Evolutionary conservation across 2,797 vertebrate species (phyloP).

Genomic region (Eulemur coronatus): DNA sequence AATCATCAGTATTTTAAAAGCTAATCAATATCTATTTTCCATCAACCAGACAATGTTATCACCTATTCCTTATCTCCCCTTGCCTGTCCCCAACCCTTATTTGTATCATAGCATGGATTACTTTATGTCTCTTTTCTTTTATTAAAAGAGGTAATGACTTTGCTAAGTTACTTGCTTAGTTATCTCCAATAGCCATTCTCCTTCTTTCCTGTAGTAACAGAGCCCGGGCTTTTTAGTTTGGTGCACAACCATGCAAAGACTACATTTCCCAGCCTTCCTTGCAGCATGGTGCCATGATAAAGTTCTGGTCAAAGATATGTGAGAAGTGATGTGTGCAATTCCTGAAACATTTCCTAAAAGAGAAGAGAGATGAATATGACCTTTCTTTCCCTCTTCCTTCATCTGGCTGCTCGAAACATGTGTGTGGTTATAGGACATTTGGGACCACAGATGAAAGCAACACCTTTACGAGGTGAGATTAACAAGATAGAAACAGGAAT

Average conservation of each 20-base stretch:
- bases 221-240: background rate
- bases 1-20: background rate
- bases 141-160: background rate
- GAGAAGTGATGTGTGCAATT: background rate
- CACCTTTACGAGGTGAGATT: background rate
- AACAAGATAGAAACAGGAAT: background rate
- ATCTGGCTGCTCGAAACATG: conserved; percentile 8
- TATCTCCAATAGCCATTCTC: background rate
- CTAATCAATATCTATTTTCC: background rate
- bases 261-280: background rate
- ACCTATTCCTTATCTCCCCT: background rate
- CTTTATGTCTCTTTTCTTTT: background rate
- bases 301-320: background rate
- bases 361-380: background rate
- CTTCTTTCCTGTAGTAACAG: background rate
- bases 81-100: background rate
- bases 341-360: background rate
- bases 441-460: background rate
- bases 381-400: background rate
- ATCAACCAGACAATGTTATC: background rate
- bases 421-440: background rate
- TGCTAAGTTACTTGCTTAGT: background rate
- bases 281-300: background rate
- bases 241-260: background rate
- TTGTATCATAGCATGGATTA: background rate